A percentile compares a stretch with the other conserved stretches of the same genome.
phyloP scores from a whole-genome alignment of 2,888 invertebrate genomes.

The Dyspetes luteomarginatus region DNA sequence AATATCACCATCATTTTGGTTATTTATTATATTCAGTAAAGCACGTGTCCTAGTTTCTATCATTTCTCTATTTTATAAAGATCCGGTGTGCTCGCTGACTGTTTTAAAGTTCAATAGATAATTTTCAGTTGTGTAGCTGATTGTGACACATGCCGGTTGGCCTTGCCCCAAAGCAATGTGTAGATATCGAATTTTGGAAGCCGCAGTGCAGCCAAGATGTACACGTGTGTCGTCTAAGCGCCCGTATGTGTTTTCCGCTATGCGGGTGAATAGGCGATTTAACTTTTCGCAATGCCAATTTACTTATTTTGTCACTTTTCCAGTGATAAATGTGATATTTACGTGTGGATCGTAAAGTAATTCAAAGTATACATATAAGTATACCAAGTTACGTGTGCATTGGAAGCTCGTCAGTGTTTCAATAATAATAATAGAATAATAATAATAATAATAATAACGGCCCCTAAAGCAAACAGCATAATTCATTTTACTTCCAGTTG shows the following conservation, averaged over 20 bases:
- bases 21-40: too few relatives aligned
- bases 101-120: too few relatives aligned
- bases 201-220: constrained; percentile 51
- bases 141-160: neutral
- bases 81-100: neutral
- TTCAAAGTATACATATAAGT: too few relatives aligned
- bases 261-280: constrained; percentile 38
- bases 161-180: neutral
- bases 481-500: too few relatives aligned
- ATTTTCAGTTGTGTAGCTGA: too few relatives aligned
- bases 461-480: too few relatives aligned
- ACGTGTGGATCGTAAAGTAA: too few relatives aligned
- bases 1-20: constrained; percentile 21
- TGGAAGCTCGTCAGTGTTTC: too few relatives aligned
- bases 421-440: too few relatives aligned
- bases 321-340: too few relatives aligned
- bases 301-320: neutral
- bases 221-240: constrained; percentile 18
- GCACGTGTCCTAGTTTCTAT: neutral
- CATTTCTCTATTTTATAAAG: neutral
- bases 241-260: constrained; percentile 9
- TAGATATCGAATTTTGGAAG: constrained; percentile 20
- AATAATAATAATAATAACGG: too few relatives aligned
- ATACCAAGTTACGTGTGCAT: too few relatives aligned
- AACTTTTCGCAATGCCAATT: neutral